Conservation (phyloP, 2,113 vertebrate species). For the Megaceryle torquata region DNA sequence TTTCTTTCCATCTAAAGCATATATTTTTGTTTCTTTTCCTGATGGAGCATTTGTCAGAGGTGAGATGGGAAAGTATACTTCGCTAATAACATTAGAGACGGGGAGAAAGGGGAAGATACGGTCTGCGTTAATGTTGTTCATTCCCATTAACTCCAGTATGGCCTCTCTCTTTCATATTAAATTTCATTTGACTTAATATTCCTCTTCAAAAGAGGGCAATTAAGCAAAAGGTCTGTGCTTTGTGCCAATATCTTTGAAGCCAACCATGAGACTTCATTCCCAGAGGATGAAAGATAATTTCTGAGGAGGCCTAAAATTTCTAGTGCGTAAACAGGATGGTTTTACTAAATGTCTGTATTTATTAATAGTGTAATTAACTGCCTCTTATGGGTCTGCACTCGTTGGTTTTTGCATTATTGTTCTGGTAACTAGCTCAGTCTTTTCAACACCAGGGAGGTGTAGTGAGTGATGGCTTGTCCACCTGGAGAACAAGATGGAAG, state of each 20-base stretch:
- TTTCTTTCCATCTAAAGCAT: background rate
- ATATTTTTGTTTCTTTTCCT: background rate
- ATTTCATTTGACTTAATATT: constrained; percentile 49
- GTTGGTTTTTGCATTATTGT: background rate
- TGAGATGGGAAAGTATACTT: background rate
- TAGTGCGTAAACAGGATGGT: background rate
- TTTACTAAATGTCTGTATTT: constrained; percentile 11
- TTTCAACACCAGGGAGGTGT: background rate
- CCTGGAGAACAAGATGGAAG: background rate
- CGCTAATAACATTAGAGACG: background rate
- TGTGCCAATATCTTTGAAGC: constrained; percentile 47
- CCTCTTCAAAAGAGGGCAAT: constrained; percentile 5
- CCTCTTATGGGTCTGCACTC: background rate
- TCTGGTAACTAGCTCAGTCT: background rate
- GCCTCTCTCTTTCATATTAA: constrained; percentile 4
- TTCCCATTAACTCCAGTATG: background rate
- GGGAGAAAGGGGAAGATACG: background rate
- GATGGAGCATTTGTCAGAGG: background rate
- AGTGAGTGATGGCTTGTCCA: background rate
- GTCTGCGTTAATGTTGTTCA: background rate
- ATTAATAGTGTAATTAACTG: constrained; percentile 37
- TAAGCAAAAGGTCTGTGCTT: constrained; percentile 4
- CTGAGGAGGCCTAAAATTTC: background rate
- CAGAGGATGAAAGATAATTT: constrained; percentile 55
- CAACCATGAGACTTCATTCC: constrained; percentile 23